Percentiles rank a stretch among this genome's conserved stretches.
phyloP scores from a whole-genome alignment of 2,113 vertebrate genomes.

The Parus major region DNA sequence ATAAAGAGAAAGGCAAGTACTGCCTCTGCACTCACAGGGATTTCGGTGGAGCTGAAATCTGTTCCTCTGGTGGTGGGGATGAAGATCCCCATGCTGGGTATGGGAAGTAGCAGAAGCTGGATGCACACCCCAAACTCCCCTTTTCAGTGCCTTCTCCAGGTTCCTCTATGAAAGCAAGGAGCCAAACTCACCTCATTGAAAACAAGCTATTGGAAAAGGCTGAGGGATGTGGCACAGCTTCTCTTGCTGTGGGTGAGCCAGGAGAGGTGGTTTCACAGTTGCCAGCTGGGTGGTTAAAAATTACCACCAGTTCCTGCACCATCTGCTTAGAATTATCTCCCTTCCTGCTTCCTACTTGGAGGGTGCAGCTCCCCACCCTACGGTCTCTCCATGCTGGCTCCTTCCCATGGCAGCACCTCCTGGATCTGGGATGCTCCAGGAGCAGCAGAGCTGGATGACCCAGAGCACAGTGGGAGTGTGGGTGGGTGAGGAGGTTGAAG shows the following conservation, averaged over 20 bases:
- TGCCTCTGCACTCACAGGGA: not conserved
- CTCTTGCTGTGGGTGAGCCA: accelerated
- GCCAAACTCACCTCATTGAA: not conserved
- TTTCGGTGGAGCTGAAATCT: not conserved
- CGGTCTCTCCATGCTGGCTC: not conserved
- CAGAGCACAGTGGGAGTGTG: accelerated
- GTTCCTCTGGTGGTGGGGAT: not conserved
- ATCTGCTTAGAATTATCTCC: not conserved
- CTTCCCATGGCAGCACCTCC: not conserved
- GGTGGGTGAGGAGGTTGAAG: not conserved
- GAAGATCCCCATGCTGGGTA: not conserved
- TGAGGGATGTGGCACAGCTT: no score
- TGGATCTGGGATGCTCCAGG: accelerated
- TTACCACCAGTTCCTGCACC: not conserved
- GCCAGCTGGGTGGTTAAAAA: not conserved
- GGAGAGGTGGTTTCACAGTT: not conserved
- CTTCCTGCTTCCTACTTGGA: not conserved
- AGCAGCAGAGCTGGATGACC: accelerated
- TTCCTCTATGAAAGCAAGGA: not conserved
- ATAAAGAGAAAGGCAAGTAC: accelerated
- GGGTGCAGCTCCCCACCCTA: not conserved
- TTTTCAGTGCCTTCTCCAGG: not conserved
- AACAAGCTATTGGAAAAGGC: not conserved
- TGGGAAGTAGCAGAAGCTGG: not conserved
- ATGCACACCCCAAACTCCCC: not conserved